These are phyloP conservation scores for Athalia cordata DNA, from an alignment of 2,888 invertebrate genomes.

Conservation along the genomic window DNA sequence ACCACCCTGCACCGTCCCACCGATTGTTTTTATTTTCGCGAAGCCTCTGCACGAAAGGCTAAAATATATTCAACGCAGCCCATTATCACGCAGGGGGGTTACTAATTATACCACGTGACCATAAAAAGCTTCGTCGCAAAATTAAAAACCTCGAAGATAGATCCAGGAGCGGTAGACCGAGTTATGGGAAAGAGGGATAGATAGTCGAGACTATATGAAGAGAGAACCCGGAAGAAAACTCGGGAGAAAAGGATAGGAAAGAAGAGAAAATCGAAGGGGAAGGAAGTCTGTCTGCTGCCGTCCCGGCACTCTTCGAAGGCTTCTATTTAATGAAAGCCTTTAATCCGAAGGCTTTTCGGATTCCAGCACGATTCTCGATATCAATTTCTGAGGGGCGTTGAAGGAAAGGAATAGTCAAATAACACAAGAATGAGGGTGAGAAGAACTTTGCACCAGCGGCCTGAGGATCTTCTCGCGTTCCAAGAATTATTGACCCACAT, in stretches of 20 bases:
- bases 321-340: constrained; percentile 53
- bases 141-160: constrained; percentile 43
- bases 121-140: constrained; percentile 52
- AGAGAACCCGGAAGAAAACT: not conserved
- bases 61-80: constrained; percentile 65
- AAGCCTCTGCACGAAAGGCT: constrained; percentile 53
- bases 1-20: constrained; percentile 1
- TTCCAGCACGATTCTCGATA: constrained; percentile 51
- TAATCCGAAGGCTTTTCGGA: constrained; percentile 52
- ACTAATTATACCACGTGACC: constrained; percentile 64
- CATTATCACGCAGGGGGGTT: constrained; percentile 50
- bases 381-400: constrained; percentile 49
- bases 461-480: constrained; percentile 30
- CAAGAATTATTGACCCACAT: constrained; percentile 42
- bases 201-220: constrained; percentile 15
- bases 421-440: constrained; percentile 42
- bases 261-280: constrained; percentile 28
- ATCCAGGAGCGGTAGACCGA: constrained; percentile 44
- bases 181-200: constrained; percentile 32
- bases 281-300: constrained; percentile 48
- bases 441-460: not conserved
- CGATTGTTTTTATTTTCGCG: constrained; percentile 55
- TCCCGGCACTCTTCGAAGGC: constrained; percentile 41
- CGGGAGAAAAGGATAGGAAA: not conserved
- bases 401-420: constrained; percentile 43